Base-by-base conservation (phyloP, 2,797 vertebrate species). In the Lates japonicus region DNA sequence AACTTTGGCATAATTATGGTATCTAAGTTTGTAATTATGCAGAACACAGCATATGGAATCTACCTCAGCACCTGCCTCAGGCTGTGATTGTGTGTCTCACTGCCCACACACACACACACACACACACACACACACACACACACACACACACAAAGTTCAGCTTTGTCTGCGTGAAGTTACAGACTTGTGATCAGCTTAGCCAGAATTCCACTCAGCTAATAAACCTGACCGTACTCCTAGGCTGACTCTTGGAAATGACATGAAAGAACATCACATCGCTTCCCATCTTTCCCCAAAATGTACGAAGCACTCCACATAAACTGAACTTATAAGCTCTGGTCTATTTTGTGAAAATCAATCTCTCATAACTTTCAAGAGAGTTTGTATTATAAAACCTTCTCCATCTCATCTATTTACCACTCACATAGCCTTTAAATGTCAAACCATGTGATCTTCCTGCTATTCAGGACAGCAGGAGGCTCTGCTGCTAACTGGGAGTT, bases 291-390 rank as follows among this genome's bases (percentile, higher is more conserved):
- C n/a, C 41, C 59, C 66, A 20, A 20, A 72, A 82, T 39, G 70
- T 5, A 52, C n/a, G 49, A 61, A 46, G 41, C 74, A n/a, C 42
- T 41, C n/a, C 70, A 44, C 65, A 46, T 44, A 19, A 46, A 55
- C 51, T 76, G 68, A 80, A 78, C 81, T 78, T 69, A 71, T 76
- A 71, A 86, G 62, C 76, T 66, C 29, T 9, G 61, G 59, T 83
- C 65, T 25, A 46, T 78, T 88, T 82, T 79, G n/a, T 82, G 69
- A 81, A 74, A 87, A 88, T 91, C 85, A 81, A 82, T 88, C 80
- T 82, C 84, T 76, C 74, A 1, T 71, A 29, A 64, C 78, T 84
- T 87, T 81, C 75, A 57, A 39, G 71, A 80, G 76, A 77, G 64
- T 84, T 84, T 67, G 77, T n/a, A n/a, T n/a, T n/a, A n/a, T n/a